Evolutionary conservation across 2,888 invertebrate genomes (phyloP), one percentile per base, ranked within the genome.

Genomic region (Falcaria lacertinaria): DNA sequence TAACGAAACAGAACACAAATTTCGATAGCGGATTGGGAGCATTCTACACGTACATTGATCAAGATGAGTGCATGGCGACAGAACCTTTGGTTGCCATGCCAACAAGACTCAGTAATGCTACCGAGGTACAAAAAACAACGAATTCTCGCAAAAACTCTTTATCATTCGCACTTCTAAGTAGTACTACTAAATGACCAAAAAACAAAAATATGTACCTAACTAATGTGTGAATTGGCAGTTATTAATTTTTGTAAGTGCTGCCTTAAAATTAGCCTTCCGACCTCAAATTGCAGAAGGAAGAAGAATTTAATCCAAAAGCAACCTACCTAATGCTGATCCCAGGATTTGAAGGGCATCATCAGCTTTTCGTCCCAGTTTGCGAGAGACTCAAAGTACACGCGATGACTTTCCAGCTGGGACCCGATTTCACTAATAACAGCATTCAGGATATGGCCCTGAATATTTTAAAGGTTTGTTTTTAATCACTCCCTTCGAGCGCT

Each of bases 291-390:
- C 28, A 64, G 60, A 47, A 52, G 7, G 64, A 61, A 43, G 58
- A 60, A 22, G 54, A 60, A 15, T 16, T 64, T 3, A 56, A 68
- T 19, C 44, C 47, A 2, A 50, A 53, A 36, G 52, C 51, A 0
- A 47, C 49, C 1, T 59, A 57, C 37, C 39, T 68, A 17, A 57
- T 64, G 53, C 39, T 68, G 19, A 48, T 66, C 5, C 64, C 66
- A 25, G 68, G 68, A 1, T 68, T 64, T 39, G 64, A 66, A 47
- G 64, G 68, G 4, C 60, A 68, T 25, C 51, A 60, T 34, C 40
- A 50, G 7, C 52, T 64, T 5, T 60, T 64, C 35, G 38, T 45
- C 4, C 15, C 54, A 0, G 40, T 58, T 3, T 56, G 55, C 15
- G 54, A 58, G 13, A 50, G 64, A 32, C 47, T 64, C 1, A 64